Percentiles rank a stretch among this genome's conserved stretches.
phyloP scores from a whole-genome alignment of 2,113 vertebrate genomes.

The Oncorhynchus clarkii region DNA sequence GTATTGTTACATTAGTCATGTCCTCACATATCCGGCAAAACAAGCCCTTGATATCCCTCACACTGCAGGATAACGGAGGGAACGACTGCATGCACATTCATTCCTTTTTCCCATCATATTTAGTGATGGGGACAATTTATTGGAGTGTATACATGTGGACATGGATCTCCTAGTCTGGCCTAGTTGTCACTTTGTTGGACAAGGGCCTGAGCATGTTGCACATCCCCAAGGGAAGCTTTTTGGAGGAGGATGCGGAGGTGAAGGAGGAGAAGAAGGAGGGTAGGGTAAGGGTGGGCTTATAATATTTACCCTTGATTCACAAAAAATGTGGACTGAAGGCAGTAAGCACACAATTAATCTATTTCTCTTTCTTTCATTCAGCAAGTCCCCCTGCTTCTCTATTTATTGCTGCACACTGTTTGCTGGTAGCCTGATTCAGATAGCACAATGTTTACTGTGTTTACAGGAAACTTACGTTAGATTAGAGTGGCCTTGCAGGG shows the following conservation, averaged over 20 bases:
- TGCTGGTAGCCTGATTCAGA: conserved; percentile 53
- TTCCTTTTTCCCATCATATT: conserved; percentile 30
- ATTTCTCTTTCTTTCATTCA: conserved; percentile 1
- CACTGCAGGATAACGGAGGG: conserved; percentile 12
- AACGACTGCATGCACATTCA: conserved; percentile 16
- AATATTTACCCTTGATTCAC: conserved; percentile 42
- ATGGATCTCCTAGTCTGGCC: conserved; percentile 48
- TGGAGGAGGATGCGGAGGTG: conserved; percentile 18
- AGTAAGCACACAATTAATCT: conserved; percentile 52
- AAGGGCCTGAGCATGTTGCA: conserved; percentile 19
- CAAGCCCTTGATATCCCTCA: conserved; percentile 24
- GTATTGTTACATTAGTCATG: conserved; percentile 11
- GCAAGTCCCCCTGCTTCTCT: not conserved
- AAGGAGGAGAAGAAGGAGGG: not conserved
- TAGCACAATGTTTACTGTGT: conserved; percentile 67
- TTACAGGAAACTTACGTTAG: conserved; percentile 58
- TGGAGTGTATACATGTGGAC: conserved; percentile 44
- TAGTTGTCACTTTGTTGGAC: conserved; percentile 52
- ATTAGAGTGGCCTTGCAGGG: conserved; percentile 49
- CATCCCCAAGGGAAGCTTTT: conserved; percentile 14
- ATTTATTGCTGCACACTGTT: conserved; percentile 49
- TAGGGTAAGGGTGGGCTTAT: not conserved
- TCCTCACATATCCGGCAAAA: conserved; percentile 26
- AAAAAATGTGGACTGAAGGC: not conserved
- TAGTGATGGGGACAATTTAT: conserved; percentile 42